Base-by-base conservation (phyloP, 37 sponge, comb jelly and placozoan species). In the Chondrosia reniformis region DNA sequence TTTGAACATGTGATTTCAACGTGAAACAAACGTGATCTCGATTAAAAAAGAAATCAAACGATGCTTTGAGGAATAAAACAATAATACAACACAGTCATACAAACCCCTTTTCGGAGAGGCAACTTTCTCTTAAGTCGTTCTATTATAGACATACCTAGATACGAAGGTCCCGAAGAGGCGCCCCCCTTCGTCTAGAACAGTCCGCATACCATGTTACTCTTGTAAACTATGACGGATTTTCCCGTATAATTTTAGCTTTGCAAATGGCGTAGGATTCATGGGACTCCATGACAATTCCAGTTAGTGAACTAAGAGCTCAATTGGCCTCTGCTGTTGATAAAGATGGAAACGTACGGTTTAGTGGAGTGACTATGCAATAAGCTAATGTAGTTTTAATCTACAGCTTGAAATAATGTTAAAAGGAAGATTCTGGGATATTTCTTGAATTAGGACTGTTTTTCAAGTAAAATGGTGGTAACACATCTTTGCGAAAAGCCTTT, bases 201-300 rank as follows among this genome's bases (percentile, higher is more conserved):
- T n/a, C n/a, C n/a, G n/a, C n/a, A n/a, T n/a, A n/a, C n/a, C n/a
- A n/a, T n/a, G n/a, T n/a, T 6, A 4, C 58, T 28, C 8, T 56
- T 56, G 58, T 6, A 56, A 3, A 3, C 3, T 8, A 28, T 6
- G 3, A 24, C 58, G 58, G n/a, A 56, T 28, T 28, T 28, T 56
- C 58, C 15, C 58, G 58, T 24, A 56, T 56, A 56, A 24, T 56
- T 4, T 19, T 49, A 49, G 54, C 15, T 49, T 49, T 6, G n/a
- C 58, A 28, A 28, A 28, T 56, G 58, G 27, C 58, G 27, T 17
- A 49, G 17, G 27, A 56, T 56, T 24, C 27, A 24, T 8, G 33
- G n/a, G n/a, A 76, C 33, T 84, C 78, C 72, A 89, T 85, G 89
- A 84, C 74, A 88, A 88, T 86, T 81, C 88, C 81, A 25, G 84